Base-by-base conservation (phyloP, 2,113 vertebrate genomes). In the Gavia stellata region DNA sequence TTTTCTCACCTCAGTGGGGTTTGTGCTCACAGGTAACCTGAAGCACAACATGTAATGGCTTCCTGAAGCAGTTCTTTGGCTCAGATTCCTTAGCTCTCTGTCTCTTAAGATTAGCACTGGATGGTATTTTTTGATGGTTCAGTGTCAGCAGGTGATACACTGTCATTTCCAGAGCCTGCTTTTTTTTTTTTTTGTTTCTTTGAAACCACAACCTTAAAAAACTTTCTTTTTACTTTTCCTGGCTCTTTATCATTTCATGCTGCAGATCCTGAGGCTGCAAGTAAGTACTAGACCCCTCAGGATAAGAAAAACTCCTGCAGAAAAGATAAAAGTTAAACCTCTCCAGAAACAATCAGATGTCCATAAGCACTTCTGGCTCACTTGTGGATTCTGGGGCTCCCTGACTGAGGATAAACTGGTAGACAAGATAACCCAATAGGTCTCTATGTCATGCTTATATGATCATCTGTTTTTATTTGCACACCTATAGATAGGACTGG, bases 381-480 rank as follows among this genome's bases (percentile, higher is more conserved):
- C 47, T 75, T 87, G 47, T 68, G 49, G 44, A 68, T 81, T 89
- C 73, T 87, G 45, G 33, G 55, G 17, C 33, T 85, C 3, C 1
- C 61, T 87, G 21, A 49, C 40, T 85, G 72, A 66, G 85, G 65
- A 81, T 79, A 79, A 92, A 81, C 52, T n/a, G n/a, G 44, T 68
- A 65, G 40, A 61, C 11, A 65, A 89, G 61, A 65, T 61, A 68
- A 68, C 49, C 50, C 68, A 78, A 28, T 62, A 71, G 29, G 44
- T 84, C 83, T 89, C 49, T 13, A 29, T 85, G 44, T 71, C 75
- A 24, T 87, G 29, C 38, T 85, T 94, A 49, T 61, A 25, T 55
- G 78, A 81, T 92, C 62, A 82, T 79, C 90, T 90, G 58, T 74
- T 95, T 93, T 61, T 90, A 66, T 95, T 92, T 94, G 62, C 70